Evolutionary conservation across 2,113 vertebrate genomes (phyloP).

Genomic region (Dendrocopos noguchii): DNA sequence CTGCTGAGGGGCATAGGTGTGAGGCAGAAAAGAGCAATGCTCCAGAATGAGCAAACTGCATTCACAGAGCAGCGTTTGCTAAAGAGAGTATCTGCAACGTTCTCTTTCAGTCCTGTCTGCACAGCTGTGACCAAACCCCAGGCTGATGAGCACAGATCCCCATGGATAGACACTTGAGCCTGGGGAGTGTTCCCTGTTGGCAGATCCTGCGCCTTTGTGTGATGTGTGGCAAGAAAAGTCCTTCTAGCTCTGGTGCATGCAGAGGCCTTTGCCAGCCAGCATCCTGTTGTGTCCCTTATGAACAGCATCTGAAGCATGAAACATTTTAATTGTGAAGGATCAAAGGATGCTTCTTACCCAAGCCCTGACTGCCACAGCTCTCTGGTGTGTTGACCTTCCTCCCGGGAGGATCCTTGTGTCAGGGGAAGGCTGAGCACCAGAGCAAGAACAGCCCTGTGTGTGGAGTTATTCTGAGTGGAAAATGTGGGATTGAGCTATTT

Average conservation of each 20-base stretch:
- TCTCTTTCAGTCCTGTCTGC: neutral
- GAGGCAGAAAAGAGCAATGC: neutral
- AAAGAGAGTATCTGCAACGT: neutral
- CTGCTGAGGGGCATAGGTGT: neutral
- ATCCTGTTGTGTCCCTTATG: neutral
- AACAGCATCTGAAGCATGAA: slow-evolving; percentile 7
- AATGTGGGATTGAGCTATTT: slow-evolving; percentile 4
- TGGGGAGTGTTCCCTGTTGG: neutral
- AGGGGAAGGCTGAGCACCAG: neutral
- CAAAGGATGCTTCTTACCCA: slow-evolving; percentile 17
- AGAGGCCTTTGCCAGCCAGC: neutral
- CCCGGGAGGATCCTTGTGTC: neutral
- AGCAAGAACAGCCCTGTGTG: neutral
- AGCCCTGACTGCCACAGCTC: neutral
- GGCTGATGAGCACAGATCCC: neutral
- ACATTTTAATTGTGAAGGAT: neutral
- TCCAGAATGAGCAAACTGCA: neutral
- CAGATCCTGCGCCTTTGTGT: neutral
- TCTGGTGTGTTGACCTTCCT: slow-evolving; percentile 12
- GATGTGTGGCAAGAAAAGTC: neutral
- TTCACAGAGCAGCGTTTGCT: neutral
- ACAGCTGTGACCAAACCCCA: neutral
- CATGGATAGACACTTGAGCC: neutral
- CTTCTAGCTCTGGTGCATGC: neutral
- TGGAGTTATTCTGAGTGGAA: neutral